phyloP scores from a whole-genome alignment of 2,888 invertebrate genomes.

The Cacoxenus indagator region DNA sequence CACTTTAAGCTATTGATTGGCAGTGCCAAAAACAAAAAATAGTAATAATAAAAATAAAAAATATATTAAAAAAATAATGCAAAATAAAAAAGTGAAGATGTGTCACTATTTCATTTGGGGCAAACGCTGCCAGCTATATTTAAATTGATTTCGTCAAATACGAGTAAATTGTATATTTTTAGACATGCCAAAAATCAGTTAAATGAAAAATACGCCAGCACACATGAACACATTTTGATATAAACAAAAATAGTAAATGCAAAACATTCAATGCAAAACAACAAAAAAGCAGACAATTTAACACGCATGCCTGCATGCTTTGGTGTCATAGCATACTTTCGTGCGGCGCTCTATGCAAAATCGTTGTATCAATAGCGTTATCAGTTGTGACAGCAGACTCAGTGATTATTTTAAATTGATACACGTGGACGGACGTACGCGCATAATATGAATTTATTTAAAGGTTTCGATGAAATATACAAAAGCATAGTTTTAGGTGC shows the following conservation, averaged over 20 bases:
- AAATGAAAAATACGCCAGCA: background rate
- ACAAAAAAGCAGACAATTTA: background rate
- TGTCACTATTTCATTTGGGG: no score
- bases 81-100: no score
- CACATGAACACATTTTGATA: background rate
- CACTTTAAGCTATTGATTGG: no score
- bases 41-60: no score
- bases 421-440: conserved; percentile 12
- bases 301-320: background rate
- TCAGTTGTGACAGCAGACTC: background rate
- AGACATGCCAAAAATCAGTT: background rate
- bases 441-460: background rate
- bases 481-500: conserved; percentile 41
- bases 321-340: background rate
- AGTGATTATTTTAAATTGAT: conserved; percentile 15
- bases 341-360: background rate
- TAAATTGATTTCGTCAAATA: conserved; percentile 9
- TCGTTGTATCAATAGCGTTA: background rate
- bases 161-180: conserved; percentile 9
- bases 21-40: no score
- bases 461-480: background rate
- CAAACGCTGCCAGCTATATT: background rate
- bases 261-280: background rate
- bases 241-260: background rate
- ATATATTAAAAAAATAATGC: no score